These are phyloP conservation scores for Hemibagrus guttatus DNA, from an alignment of 2,797 vertebrate species.

Conservation along the genomic window DNA sequence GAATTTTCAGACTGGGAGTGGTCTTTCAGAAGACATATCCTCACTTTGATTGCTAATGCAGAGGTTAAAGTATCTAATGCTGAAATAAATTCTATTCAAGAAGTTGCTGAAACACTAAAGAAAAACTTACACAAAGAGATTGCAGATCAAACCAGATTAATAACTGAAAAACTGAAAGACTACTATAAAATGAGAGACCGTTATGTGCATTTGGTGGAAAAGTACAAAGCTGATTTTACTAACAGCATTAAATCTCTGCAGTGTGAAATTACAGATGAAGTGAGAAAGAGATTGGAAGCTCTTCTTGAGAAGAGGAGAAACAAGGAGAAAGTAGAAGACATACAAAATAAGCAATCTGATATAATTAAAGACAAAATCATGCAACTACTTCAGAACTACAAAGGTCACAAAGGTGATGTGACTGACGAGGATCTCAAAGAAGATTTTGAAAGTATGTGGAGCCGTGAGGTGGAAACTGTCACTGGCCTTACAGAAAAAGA, in stretches of 20 bases:
- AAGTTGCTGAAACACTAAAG: neutral
- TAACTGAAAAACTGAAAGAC: constrained; percentile 8
- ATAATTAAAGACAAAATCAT: constrained; percentile 58
- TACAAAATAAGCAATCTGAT: constrained; percentile 45
- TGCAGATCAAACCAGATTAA: neutral
- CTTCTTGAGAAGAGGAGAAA: constrained; percentile 25
- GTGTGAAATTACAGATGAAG: constrained; percentile 51
- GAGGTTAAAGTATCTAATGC: constrained; percentile 61
- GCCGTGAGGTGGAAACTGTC: neutral
- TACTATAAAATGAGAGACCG: constrained; percentile 60
- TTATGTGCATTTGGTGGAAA: constrained; percentile 62
- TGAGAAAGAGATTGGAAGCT: constrained; percentile 12
- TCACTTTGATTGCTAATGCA: constrained; percentile 48
- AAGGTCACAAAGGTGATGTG: neutral
- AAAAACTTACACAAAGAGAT: neutral
- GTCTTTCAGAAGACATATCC: constrained; percentile 62
- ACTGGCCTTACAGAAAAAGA: constrained; percentile 30
- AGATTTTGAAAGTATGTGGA: constrained; percentile 64
- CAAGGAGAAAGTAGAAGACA: constrained; percentile 35
- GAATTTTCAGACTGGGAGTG: constrained; percentile 68
- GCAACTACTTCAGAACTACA: constrained; percentile 51
- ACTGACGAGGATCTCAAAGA: constrained; percentile 25
- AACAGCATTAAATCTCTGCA: constrained; percentile 42
- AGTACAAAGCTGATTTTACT: constrained; percentile 61
- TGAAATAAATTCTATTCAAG: neutral